Evolutionary conservation across 2,888 invertebrate genomes (phyloP).

Genomic region (Standfussiana lucernea): DNA sequence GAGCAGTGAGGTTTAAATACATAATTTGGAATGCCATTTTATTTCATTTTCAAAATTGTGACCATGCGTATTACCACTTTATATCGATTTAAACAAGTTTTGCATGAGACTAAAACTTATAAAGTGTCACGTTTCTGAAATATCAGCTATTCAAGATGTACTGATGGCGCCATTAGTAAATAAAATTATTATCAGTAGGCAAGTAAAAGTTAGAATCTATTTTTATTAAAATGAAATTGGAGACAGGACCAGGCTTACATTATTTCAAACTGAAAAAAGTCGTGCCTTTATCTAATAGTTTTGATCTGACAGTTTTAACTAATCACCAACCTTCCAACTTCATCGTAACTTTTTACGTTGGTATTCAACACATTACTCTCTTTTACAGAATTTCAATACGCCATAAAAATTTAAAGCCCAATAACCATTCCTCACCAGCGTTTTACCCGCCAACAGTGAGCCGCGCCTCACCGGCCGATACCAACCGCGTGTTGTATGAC

Average conservation of each 20-base stretch:
- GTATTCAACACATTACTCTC: neutral
- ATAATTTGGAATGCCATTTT: neutral
- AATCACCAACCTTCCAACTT: neutral
- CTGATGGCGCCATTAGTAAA: neutral
- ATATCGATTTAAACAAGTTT: neutral
- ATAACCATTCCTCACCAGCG: neutral
- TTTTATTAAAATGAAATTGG: neutral
- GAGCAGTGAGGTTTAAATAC: too few species aligned
- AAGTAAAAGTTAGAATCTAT: neutral
- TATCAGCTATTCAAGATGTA: neutral
- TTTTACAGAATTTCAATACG: slow-evolving; percentile 5
- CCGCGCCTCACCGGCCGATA: slow-evolving; percentile 65
- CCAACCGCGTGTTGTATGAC: slow-evolving; percentile 81
- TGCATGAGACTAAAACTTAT: neutral
- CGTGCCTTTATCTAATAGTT: neutral
- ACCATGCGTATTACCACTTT: neutral
- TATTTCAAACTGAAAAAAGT: neutral
- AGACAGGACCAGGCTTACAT: neutral
- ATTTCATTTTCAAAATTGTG: neutral
- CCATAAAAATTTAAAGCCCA: slow-evolving; percentile 17
- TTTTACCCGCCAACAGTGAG: slow-evolving; percentile 57
- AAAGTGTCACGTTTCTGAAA: neutral
- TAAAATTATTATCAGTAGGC: neutral
- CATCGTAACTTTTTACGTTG: neutral
- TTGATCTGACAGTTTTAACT: neutral